Conservation (phyloP, 1,140 invertebrate genomes). For the Drosophila santomea region DNA sequence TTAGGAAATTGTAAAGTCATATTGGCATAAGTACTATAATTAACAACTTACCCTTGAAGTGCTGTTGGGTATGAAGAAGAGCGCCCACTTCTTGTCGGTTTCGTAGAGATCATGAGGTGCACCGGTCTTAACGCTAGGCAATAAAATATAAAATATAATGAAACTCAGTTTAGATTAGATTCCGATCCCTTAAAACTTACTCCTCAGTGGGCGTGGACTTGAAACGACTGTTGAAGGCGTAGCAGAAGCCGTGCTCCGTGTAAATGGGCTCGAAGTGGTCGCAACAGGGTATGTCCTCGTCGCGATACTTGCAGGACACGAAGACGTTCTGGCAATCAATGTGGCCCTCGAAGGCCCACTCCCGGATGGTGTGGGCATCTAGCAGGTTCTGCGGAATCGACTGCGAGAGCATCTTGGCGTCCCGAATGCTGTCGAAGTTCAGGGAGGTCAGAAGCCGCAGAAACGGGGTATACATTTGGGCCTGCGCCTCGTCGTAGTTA, state of each 20-base stretch:
- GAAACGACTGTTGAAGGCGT: slow-evolving; percentile 88
- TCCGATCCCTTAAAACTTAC: slow-evolving; percentile 49
- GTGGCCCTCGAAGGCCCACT: slow-evolving; percentile 66
- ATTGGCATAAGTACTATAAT: too few species aligned
- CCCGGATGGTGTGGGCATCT: slow-evolving; percentile 56
- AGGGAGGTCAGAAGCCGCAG: slow-evolving; percentile 79
- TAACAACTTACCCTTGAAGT: slow-evolving; percentile 57
- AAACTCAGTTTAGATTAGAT: too few species aligned
- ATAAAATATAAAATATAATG: background rate
- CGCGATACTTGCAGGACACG: slow-evolving; percentile 87
- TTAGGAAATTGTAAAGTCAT: too few species aligned
- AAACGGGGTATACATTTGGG: slow-evolving; percentile 66
- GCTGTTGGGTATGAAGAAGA: slow-evolving; percentile 76
- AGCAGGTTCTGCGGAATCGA: slow-evolving; percentile 49
- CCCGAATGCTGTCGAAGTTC: slow-evolving; percentile 75
- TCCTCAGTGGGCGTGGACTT: slow-evolving; percentile 73
- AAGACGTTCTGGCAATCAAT: slow-evolving; percentile 69
- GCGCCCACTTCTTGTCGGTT: slow-evolving; percentile 84
- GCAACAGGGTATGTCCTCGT: slow-evolving; percentile 87
- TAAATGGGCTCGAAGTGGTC: slow-evolving; percentile 87
- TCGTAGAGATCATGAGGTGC: slow-evolving; percentile 81
- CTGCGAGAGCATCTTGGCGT: slow-evolving; percentile 52
- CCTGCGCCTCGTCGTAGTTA: slow-evolving; percentile 63
- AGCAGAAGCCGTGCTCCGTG: slow-evolving; percentile 90
- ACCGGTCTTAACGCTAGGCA: slow-evolving; percentile 48